Conservation (phyloP, 2,888 invertebrate genomes). For the Tiliacea aurago region DNA sequence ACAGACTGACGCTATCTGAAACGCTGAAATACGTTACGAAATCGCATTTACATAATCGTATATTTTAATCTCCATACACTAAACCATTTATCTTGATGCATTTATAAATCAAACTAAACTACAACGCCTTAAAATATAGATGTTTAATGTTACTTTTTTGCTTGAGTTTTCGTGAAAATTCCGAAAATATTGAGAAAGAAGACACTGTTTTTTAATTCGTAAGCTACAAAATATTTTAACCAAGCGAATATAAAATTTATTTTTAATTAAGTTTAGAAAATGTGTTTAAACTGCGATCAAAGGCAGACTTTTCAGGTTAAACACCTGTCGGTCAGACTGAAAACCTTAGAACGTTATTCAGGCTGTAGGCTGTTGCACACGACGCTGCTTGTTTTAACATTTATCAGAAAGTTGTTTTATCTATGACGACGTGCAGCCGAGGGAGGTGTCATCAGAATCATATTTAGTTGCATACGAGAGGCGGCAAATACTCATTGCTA, state of each 20-base stretch:
- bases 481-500: slow-evolving; percentile 75
- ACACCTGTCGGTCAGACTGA: slow-evolving; percentile 14
- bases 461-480: slow-evolving; percentile 74
- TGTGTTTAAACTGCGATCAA: not conserved
- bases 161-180: not conserved
- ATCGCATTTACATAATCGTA: slow-evolving; percentile 61
- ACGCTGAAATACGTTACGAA: slow-evolving; percentile 60
- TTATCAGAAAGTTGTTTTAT: slow-evolving; percentile 27
- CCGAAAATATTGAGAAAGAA: slow-evolving; percentile 12
- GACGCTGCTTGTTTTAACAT: not conserved
- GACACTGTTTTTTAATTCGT: slow-evolving; percentile 6
- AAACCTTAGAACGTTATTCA: not conserved
- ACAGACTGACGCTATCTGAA: slow-evolving; percentile 59
- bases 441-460: slow-evolving; percentile 67
- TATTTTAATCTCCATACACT: slow-evolving; percentile 60
- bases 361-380: not conserved
- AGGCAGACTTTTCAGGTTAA: slow-evolving; percentile 27
- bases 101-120: slow-evolving; percentile 47
- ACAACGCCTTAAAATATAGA: not conserved
- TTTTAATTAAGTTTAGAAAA: not conserved
- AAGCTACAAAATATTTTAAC: slow-evolving; percentile 12
- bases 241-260: slow-evolving; percentile 3
- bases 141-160: not conserved
- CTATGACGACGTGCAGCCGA: slow-evolving; percentile 14
- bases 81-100: slow-evolving; percentile 47